These are phyloP conservation scores for Drosophila gunungcola DNA, from an alignment of 1,140 invertebrate species.

Conservation along the genomic window DNA sequence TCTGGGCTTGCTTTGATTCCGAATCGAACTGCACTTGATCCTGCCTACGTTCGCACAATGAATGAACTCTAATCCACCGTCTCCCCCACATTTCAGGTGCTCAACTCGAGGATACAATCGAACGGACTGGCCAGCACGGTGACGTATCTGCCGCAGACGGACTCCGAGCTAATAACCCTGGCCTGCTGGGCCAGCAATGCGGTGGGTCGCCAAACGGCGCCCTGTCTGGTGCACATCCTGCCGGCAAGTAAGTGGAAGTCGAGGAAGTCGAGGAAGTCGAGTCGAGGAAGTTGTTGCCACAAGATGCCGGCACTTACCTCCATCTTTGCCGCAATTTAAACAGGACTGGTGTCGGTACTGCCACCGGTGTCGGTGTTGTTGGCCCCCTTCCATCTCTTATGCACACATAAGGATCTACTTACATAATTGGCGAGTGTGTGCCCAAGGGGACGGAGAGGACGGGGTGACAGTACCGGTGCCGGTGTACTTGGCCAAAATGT, in stretches of 20 bases:
- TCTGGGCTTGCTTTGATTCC: conserved; percentile 8
- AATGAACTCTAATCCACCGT: conserved; percentile 50
- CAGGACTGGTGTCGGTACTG: conserved; percentile 41
- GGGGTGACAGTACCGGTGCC: conserved; percentile 5
- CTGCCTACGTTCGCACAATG: conserved; percentile 56
- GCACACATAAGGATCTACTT: conserved; percentile 78
- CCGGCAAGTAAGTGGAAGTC: conserved; percentile 89
- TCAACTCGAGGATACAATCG: conserved; percentile 86
- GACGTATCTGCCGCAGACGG: conserved; percentile 87
- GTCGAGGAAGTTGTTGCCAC: conserved; percentile 49
- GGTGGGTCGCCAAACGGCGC: conserved; percentile 91
- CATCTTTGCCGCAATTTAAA: conserved; percentile 69
- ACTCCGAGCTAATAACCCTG: conserved; percentile 91
- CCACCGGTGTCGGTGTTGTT: conserved; percentile 17
- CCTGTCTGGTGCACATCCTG: conserved; percentile 92
- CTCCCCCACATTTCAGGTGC: conserved; percentile 83
- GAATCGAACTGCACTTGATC: conserved; percentile 31
- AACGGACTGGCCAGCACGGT: conserved; percentile 89
- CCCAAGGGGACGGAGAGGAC: background rate
- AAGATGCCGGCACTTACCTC: conserved; percentile 60
- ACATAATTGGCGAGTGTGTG: conserved; percentile 69
- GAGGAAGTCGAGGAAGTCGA: conserved; percentile 38
- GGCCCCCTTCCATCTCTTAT: conserved; percentile 55
- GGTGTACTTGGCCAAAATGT: conserved; percentile 45
- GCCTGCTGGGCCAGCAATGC: conserved; percentile 94